Percentiles rank a stretch among this genome's conserved stretches.
These are phyloP conservation scores for Steatornis caripensis DNA, from an alignment of 2,113 vertebrate genomes.

Conservation along the genomic window DNA sequence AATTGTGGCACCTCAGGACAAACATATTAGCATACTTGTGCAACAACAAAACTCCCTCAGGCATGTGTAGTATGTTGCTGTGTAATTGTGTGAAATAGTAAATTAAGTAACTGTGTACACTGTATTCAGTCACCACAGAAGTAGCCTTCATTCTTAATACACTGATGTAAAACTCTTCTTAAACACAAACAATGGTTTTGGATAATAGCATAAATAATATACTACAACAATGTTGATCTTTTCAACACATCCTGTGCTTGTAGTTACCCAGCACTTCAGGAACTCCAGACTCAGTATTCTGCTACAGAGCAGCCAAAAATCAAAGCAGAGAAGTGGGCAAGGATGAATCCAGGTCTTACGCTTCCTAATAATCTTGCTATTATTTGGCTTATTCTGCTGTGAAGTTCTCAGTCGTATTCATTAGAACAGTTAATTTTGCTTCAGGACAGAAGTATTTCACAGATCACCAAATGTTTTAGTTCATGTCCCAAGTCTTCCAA, in stretches of 20 bases:
- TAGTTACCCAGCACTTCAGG: not conserved
- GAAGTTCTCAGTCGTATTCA: not conserved
- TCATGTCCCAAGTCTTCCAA: not conserved
- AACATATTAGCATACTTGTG: not conserved
- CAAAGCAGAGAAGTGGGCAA: not conserved
- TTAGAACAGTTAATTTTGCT: not conserved
- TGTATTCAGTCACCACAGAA: not conserved
- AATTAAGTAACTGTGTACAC: not conserved
- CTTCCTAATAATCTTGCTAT: not conserved
- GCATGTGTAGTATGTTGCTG: fast-evolving
- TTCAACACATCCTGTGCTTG: not conserved
- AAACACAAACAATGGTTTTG: not conserved
- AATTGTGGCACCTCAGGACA: not conserved
- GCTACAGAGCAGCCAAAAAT: not conserved
- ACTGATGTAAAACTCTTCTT: not conserved
- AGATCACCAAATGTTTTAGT: not conserved
- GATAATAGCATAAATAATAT: not conserved
- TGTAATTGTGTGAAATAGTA: not conserved
- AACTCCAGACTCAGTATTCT: not conserved
- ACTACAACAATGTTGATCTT: not conserved
- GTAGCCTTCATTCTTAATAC: not conserved
- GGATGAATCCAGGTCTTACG: not conserved
- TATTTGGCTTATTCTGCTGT: not conserved
- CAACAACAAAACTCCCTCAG: not conserved
- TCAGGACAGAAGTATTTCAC: not conserved